These are phyloP conservation scores for Camponotus fellah DNA, from an alignment of 2,888 invertebrate genomes.

Conservation along the genomic window DNA sequence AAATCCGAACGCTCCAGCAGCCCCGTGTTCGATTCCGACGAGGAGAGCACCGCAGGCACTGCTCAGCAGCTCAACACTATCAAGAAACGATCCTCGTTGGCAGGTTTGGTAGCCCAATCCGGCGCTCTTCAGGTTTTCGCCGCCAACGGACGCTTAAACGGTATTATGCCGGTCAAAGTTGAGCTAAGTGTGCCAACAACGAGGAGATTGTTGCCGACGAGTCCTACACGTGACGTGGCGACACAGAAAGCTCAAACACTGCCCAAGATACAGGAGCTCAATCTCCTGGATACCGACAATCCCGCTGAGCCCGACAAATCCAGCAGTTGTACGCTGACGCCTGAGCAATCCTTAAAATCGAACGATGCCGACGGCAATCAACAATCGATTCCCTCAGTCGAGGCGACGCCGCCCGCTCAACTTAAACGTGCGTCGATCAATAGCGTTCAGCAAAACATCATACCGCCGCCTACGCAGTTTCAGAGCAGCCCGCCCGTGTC, in stretches of 20 bases:
- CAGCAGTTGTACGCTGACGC: constrained; percentile 85
- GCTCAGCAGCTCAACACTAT: constrained; percentile 81
- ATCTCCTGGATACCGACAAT: constrained; percentile 89
- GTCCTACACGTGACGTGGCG: constrained; percentile 75
- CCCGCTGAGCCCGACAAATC: constrained; percentile 84
- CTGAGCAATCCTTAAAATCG: constrained; percentile 81
- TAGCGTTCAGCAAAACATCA: constrained; percentile 88
- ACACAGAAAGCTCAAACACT: constrained; percentile 86
- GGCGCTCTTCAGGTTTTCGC: constrained; percentile 87
- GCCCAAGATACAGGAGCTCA: constrained; percentile 90
- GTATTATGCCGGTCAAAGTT: constrained; percentile 77
- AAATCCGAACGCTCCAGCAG: constrained; percentile 95
- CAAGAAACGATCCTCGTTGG: constrained; percentile 90
- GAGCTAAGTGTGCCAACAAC: constrained; percentile 73
- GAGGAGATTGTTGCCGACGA: constrained; percentile 78
- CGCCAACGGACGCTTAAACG: constrained; percentile 81
- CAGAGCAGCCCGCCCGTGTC: constrained; percentile 90
- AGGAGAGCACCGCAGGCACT: constrained; percentile 91
- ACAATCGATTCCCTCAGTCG: constrained; percentile 63
- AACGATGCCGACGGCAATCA: constrained; percentile 67
- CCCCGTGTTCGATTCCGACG: constrained; percentile 97
- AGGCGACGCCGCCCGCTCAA: constrained; percentile 77
- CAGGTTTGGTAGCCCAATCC: constrained; percentile 90
- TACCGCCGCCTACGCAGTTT: constrained; percentile 92
- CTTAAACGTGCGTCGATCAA: constrained; percentile 72